Base-by-base conservation (phyloP, 2,797 vertebrate species). In the Smutsia temminckii region DNA sequence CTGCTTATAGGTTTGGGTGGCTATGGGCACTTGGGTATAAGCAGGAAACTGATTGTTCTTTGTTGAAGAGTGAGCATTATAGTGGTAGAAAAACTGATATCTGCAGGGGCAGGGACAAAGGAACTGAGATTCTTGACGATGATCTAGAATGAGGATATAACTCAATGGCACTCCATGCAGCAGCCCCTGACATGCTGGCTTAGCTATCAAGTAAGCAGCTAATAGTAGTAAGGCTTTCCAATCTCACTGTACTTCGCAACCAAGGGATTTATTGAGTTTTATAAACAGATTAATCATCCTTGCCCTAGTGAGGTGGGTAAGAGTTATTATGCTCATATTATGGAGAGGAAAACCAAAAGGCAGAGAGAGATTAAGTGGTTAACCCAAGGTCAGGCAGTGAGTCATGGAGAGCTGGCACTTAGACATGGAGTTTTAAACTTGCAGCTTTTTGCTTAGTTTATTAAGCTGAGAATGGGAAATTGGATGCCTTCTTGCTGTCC, bases 301-400 rank as follows among this genome's bases (percentile, higher is more conserved):
- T 94, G 90, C 79, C 84, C 84, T 37, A 68, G 74, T 91, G 83
- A 94, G 59, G 68, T 94, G 85, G 92, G 69, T 42, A 95, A 94
- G 95, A 97, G 75, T 97, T 95, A 97, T 96, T 95, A 96, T 51
- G 66, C 51, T 97, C 75, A 53, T 95, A 92, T 95, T 97, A 95
- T 55, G 20, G 77, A 90, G 92, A 95, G 34, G 79, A 85, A 95
- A 96, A 81, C 72, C 49, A 85, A 97, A 85, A 97, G 75, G 84
- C 63, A 85, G 84, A 71, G 80, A 92, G 77, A 80, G 85, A 91
- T 84, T 37, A 86, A 95, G 92, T 84, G 85, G 91, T 84, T 96
- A 95, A 95, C 79, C 77, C 89, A 91, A 91, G 94, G 94, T 93
- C 92, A 96, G 93, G 49, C 66, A 64, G 61, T 66, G 79, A 95